Percentiles rank a stretch among this genome's conserved stretches.
phyloP scores from a whole-genome alignment of 2,797 vertebrate species.

The Buphagus erythrorhynchus region DNA sequence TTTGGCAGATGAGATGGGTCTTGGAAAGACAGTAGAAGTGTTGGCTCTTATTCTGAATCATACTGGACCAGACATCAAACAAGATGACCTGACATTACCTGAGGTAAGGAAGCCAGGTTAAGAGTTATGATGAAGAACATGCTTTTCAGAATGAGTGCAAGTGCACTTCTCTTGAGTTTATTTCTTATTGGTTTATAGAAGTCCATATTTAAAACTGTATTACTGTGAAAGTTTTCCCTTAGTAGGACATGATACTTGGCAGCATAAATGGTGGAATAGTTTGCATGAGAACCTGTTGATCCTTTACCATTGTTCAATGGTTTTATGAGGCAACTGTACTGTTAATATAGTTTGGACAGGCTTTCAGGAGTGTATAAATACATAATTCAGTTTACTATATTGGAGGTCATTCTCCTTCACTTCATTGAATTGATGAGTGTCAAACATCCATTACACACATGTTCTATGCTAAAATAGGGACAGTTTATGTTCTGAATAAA shows the following conservation, averaged over 20 bases:
- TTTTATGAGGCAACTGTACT: neutral
- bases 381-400: neutral
- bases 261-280: neutral
- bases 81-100: constrained; percentile 86
- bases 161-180: neutral
- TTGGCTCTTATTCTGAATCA: constrained; percentile 94
- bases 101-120: constrained; percentile 79
- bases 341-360: neutral
- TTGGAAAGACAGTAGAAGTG: constrained; percentile 97
- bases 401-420: neutral
- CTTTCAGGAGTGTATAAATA: neutral
- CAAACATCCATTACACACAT: accelerated
- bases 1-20: constrained; percentile 99
- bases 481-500: neutral
- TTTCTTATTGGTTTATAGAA: neutral
- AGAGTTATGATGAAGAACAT: neutral
- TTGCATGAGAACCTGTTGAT: neutral
- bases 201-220: neutral
- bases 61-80: constrained; percentile 85
- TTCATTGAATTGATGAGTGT: neutral
- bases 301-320: neutral
- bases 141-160: neutral
- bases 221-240: neutral
- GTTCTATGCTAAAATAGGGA: neutral
- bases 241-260: neutral